Base-by-base conservation (phyloP, 1,140 invertebrate genomes). In the Drosophila subobscura region DNA sequence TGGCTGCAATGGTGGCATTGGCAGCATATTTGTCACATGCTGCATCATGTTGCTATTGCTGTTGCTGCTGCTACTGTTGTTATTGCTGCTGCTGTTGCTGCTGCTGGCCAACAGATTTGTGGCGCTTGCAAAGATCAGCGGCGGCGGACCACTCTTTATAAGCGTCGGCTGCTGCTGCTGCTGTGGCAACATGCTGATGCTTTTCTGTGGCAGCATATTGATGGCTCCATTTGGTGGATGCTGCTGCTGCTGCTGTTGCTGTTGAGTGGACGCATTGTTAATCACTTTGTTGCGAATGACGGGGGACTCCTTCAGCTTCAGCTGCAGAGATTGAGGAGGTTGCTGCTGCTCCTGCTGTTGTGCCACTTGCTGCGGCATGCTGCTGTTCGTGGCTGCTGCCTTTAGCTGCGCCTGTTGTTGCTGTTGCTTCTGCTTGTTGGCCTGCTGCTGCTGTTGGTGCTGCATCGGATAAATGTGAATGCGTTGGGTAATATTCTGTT, bases 381-480 rank as follows among this genome's bases (percentile, higher is more conserved):
- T 57, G 73, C 33, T 27, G 51, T 22, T 47, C 14, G 37, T 8
- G 58, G 66, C 33, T 52, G 58, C 10, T 74, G 58, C 16, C 37
- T 59, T 60, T 29, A 57, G 41, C 47, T 64, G 59, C 14, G 45
- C 45, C n/a, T 45, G 77, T n/a, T 83, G 78, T 6, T 61, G 53
- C 55, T 65, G 73, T 10, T 79, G 77, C 37, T 90, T 80, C 23
- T 73, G 89, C 37, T 90, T 84, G 22, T 74, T 79, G 23, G 63
- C 60, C 22, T 65, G 61, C 49, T 85, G 70, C 16, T 84, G 76
- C 46, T 79, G 78, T 10, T 89, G 89, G 75, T 91, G 91, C 23
- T 91, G 91, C 84, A 91, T 91, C 14, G 91, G 90, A 72, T 91
- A 91, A 1, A 91, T 90, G 27, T 91, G 89, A 37, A 91, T 91